Base-by-base conservation (phyloP, 2,113 vertebrate species). In the Dicentrarchus labrax region DNA sequence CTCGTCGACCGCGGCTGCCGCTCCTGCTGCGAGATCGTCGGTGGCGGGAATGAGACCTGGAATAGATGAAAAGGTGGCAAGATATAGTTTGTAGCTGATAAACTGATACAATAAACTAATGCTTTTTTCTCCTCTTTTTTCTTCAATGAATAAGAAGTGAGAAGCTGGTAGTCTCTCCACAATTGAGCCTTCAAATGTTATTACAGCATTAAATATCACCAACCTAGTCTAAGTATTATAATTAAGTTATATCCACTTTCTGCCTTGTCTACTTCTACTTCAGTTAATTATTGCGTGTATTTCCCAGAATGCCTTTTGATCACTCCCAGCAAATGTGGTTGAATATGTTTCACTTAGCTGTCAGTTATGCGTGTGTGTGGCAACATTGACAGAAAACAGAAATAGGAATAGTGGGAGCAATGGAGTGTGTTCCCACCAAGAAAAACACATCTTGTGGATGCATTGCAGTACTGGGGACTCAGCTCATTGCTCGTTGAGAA, bases 31-130 rank as follows among this genome's bases (percentile, higher is more conserved):
- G 94, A 22, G 97, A 98, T 0, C 96, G 95, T 15, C 95, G 94
- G 38, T 94, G 96, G 59, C 95, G 95, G 22, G 97, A 99, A 13
- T 95, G 91, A 56, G 97, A 98, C 88, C 98, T 98, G 68, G 39
- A 69, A 72, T 11, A 59, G 5, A 76, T 8, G 0, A n/a, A 47
- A 41, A 48, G 6, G 17, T 22, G 0, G 16, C 1, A 22, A 9
- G 2, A 51, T 2, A 24, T 1, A 24, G 17, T 43, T 80, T 24
- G n/a, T 6, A 62, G 43, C 51, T 13, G 13, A 76, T 68, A 15
- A 82, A 62, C n/a, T 19, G 16, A 47, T n/a, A 8, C 4, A 53
- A 45, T 13, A 61, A 51, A 60, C 15, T 19, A 6, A 38, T 13
- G 22, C 5, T 4, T n/a, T 56, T 15, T 50, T 45, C 2, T 21